These are phyloP conservation scores for Pachycephala philippinensis DNA, from an alignment of 2,113 vertebrate species.

Conservation along the genomic window DNA sequence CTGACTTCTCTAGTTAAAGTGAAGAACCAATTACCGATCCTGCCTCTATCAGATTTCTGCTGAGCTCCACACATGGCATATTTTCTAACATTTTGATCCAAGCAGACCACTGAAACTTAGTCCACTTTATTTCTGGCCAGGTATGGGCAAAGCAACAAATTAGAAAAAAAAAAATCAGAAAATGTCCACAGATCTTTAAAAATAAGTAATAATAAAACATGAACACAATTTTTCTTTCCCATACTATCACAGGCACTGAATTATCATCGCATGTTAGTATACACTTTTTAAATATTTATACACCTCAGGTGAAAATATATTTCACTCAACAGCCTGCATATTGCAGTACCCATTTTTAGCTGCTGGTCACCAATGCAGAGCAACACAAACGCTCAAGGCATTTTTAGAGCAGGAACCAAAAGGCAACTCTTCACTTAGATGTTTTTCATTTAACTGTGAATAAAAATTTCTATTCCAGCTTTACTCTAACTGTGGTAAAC, in stretches of 20 bases:
- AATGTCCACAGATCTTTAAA: neutral
- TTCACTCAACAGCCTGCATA: neutral
- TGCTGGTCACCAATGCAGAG: neutral
- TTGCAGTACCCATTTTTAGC: neutral
- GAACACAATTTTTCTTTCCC: neutral
- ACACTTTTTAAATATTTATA: constrained; percentile 21
- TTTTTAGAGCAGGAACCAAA: neutral
- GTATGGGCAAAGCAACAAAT: neutral
- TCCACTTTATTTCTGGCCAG: neutral
- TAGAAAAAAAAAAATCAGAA: neutral
- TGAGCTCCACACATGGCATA: fast-evolving
- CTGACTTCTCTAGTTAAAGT: neutral
- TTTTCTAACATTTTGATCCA: neutral
- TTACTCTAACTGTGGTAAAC: neutral
- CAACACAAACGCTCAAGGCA: neutral
- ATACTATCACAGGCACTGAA: neutral
- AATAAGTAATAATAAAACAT: neutral
- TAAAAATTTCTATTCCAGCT: neutral
- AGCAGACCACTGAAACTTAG: neutral
- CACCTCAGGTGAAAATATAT: neutral
- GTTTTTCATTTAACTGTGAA: neutral
- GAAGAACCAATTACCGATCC: neutral
- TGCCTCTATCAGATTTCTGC: neutral
- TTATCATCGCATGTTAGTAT: neutral
- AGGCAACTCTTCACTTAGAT: neutral